Evolutionary conservation across 2,797 vertebrate species (phyloP).

Genomic region (Hippocampus kuda): DNA sequence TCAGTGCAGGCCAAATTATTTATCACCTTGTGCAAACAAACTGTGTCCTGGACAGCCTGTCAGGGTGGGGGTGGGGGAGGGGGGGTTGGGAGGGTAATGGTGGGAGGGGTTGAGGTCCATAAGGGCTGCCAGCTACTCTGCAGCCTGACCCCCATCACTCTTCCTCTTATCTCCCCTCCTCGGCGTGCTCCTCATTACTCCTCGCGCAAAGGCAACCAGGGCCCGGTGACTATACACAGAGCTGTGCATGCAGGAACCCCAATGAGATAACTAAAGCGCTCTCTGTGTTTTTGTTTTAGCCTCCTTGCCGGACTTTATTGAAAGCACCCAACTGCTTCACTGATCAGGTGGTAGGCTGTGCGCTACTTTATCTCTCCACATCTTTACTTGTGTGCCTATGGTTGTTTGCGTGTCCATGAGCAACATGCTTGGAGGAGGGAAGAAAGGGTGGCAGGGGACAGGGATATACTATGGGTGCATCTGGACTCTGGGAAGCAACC

Average conservation of each 20-base stretch:
- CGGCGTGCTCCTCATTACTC: conserved; percentile 65
- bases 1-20: conserved; percentile 75
- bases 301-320: conserved; percentile 15
- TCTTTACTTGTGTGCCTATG: conserved; percentile 39
- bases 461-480: conserved; percentile 22
- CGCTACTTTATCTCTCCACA: conserved; percentile 14
- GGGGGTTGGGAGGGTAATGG: conserved; percentile 15
- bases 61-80: conserved; percentile 26
- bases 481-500: conserved; percentile 64
- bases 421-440: background rate
- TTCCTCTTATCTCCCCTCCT: conserved; percentile 63
- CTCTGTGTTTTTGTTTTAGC: conserved; percentile 41
- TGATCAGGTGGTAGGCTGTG: background rate
- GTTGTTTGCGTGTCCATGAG: background rate
- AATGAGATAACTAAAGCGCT: conserved; percentile 31
- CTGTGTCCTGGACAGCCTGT: conserved; percentile 48
- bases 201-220: conserved; percentile 39
- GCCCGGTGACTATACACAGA: conserved; percentile 33
- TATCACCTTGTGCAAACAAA: conserved; percentile 74
- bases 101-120: conserved; percentile 36
- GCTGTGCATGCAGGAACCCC: conserved; percentile 19
- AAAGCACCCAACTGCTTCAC: conserved; percentile 10
- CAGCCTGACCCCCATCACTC: conserved; percentile 65
- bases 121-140: conserved; percentile 50
- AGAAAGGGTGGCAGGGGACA: background rate